Conservation (phyloP, 1,140 invertebrate species). For the Zeugodacus cucurbitae region DNA sequence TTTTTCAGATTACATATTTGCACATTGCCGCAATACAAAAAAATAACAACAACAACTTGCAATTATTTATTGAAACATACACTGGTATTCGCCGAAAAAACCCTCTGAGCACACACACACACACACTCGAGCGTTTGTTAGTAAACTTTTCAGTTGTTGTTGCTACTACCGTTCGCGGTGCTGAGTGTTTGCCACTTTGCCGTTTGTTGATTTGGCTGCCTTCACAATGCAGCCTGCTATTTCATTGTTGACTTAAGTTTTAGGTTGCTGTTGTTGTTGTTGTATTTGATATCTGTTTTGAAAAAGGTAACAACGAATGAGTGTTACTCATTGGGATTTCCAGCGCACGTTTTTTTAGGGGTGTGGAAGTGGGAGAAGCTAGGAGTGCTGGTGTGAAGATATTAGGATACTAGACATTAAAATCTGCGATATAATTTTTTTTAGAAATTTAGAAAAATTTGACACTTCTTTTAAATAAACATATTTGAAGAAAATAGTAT, state of each 20-base stretch:
- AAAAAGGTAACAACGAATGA: not conserved
- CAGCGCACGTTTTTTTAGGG: not conserved
- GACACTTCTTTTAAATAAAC: too few species aligned
- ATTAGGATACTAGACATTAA: too few species aligned
- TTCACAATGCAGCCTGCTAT: not conserved
- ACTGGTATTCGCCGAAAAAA: not conserved
- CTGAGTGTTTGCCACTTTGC: not conserved
- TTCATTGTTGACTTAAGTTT: slow-evolving; percentile 1
- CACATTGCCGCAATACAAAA: not conserved
- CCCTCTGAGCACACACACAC: not conserved
- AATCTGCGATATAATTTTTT: too few species aligned
- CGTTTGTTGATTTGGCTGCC: not conserved
- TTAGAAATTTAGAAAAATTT: too few species aligned
- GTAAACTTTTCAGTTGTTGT: not conserved
- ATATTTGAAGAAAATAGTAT: too few species aligned
- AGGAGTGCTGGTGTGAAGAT: too few species aligned
- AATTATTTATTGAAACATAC: slow-evolving; percentile 27
- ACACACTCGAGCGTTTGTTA: not conserved
- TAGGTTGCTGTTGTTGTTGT: not conserved
- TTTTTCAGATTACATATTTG: not conserved
- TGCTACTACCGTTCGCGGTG: not conserved
- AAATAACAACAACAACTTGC: not conserved
- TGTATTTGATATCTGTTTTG: not conserved
- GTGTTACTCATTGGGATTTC: not conserved
- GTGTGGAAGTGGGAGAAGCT: too few species aligned